Conservation (phyloP, 2,888 invertebrate genomes). For the Parascotia fuliginaria region DNA sequence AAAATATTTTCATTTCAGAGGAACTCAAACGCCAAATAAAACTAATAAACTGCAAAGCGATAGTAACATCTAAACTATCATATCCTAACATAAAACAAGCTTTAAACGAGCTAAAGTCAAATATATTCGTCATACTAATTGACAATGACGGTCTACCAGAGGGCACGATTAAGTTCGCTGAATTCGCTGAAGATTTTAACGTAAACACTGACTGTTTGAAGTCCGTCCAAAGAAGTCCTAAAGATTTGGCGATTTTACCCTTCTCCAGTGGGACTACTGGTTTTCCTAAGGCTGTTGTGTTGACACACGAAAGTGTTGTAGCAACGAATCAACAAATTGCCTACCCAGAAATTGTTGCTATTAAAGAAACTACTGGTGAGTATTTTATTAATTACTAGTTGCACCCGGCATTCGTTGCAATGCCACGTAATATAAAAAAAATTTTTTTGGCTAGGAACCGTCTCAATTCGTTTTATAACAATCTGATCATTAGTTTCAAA, state of each 20-base stretch:
- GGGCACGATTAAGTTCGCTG: constrained; percentile 87
- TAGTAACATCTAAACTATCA: constrained; percentile 86
- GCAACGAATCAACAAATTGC: constrained; percentile 76
- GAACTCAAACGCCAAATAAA: constrained; percentile 89
- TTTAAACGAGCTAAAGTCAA: constrained; percentile 68
- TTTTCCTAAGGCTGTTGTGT: constrained; percentile 90
- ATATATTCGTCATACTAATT: constrained; percentile 82
- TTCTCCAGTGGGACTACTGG: constrained; percentile 96
- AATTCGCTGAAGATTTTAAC: constrained; percentile 83
- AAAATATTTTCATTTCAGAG: constrained; percentile 73
- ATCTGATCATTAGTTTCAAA: too few species aligned
- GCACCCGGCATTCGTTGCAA: too few species aligned
- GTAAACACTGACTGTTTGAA: constrained; percentile 82
- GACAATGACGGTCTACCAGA: constrained; percentile 79
- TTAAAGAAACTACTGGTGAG: constrained; percentile 74
- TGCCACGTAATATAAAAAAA: too few species aligned
- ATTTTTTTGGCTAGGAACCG: too few species aligned
- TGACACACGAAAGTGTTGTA: constrained; percentile 87
- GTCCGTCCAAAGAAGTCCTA: constrained; percentile 67
- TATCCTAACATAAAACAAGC: constrained; percentile 80
- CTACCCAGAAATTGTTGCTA: constrained; percentile 64
- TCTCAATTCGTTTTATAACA: too few species aligned
- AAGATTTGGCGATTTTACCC: constrained; percentile 89
- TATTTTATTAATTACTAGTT: background rate
- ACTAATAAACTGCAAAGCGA: constrained; percentile 86